These are phyloP conservation scores for Tineola bisselliella DNA, from an alignment of 2,888 invertebrate genomes.

Conservation along the genomic window DNA sequence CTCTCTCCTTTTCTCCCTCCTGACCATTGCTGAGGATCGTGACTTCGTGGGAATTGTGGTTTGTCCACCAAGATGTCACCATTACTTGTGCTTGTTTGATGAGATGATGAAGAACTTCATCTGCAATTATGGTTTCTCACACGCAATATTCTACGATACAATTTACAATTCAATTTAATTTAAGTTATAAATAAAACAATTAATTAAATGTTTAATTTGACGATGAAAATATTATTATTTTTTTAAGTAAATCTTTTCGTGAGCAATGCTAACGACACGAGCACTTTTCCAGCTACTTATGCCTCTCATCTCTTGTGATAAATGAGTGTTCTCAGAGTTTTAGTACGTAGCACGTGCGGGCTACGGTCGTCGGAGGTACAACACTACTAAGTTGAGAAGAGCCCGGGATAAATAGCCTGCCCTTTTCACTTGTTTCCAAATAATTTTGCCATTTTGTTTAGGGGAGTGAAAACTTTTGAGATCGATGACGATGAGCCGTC, in stretches of 20 bases:
- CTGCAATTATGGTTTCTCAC: no score
- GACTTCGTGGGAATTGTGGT: no score
- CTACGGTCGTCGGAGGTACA: conserved; percentile 26
- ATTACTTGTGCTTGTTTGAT: no score
- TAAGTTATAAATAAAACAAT: no score
- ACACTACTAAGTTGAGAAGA: conserved; percentile 9
- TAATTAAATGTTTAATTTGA: no score
- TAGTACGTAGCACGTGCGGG: conserved; percentile 42
- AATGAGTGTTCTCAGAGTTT: conserved; percentile 51
- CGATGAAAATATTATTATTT: no score
- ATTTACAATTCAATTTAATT: no score
- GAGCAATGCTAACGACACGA: conserved; percentile 20
- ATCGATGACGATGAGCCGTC: conserved; percentile 2
- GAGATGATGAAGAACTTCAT: no score
- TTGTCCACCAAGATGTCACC: no score
- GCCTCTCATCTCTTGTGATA: conserved; percentile 49
- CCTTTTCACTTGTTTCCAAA: conserved; percentile 30
- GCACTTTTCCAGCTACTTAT: conserved; percentile 42
- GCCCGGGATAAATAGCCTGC: conserved; percentile 28
- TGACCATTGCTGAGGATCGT: no score
- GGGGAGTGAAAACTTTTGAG: background rate
- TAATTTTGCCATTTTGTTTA: conserved; percentile 19
- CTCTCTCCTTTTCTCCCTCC: no score
- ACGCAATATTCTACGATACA: no score
- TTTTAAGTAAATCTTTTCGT: background rate